Base-by-base conservation (phyloP, 2,888 invertebrate genomes). In the Brachypterus glaber region DNA sequence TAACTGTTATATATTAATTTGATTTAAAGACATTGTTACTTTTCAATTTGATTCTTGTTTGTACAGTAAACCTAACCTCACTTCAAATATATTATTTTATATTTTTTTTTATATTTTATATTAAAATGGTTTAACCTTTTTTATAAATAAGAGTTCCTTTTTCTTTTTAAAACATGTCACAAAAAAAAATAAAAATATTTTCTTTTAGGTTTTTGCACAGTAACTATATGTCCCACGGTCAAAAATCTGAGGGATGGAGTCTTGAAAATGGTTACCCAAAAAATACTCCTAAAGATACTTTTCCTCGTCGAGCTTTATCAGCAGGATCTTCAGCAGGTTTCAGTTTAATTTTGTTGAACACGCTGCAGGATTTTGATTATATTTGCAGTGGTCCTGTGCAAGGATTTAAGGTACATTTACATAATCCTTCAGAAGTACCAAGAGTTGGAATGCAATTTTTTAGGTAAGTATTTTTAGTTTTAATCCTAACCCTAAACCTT, bases 331-430 rank as follows among this genome's bases (percentile, higher is more conserved):
- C 73, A 54, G 76, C 77, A 17, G 82, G 82, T 1, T 60, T 83
- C n/a, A 74, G 73, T 34, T 64, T 82, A 45, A 63, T 79, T 15
- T 59, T 83, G 46, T 71, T 70, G 49, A 74, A 77, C 1, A 70
- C 70, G 37, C 67, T 71, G 39, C 54, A 68, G 4, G 80, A 83
- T 53, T 64, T 79, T 37, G 82, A 83, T 55, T 78, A 77, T 50
- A 63, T 80, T 33, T 83, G 83, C 51, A 72, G 73, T 41, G 82
- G 82, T 1, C 79, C 82, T 0, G 78, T 82, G 3, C 80, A 81
- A 63, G 82, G 82, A 15, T 83, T 78, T 53, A 82, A n/a, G n/a
- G n/a, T n/a, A n/a, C 58, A 78, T 4, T 66, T 82, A 2, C 82
- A 82, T 58, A 76, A 79, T 44, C 79, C 82, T 1, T 77, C 78